phyloP scores from a whole-genome alignment of 2,888 invertebrate genomes.

The Coecobrya sp. region DNA sequence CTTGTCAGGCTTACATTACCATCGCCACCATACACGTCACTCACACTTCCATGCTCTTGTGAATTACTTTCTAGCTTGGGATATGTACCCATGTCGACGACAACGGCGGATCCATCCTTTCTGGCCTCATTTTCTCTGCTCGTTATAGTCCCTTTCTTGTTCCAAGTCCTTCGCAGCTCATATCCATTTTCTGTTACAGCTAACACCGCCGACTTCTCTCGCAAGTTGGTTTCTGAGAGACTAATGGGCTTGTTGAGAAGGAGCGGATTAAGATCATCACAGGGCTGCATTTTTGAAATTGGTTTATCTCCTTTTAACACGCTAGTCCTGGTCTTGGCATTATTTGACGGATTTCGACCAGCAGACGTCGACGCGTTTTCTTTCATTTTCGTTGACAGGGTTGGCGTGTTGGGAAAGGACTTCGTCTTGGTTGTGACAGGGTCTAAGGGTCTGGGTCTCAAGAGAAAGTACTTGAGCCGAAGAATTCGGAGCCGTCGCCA shows the following conservation, averaged over 20 bases:
- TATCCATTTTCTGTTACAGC: conserved; percentile 73
- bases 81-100: conserved; percentile 50
- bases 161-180: conserved; percentile 63
- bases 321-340: neutral
- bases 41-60: conserved; percentile 73
- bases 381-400: conserved; percentile 70
- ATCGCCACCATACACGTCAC: conserved; percentile 74
- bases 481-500: conserved; percentile 84
- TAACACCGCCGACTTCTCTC: conserved; percentile 74
- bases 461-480: conserved; percentile 85
- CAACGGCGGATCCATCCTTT: conserved; percentile 51
- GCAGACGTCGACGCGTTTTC: conserved; percentile 57
- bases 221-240: conserved; percentile 83
- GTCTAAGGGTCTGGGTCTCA: conserved; percentile 82
- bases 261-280: conserved; percentile 63
- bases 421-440: conserved; percentile 82
- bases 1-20: conserved; percentile 78
- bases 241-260: conserved; percentile 81
- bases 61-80: conserved; percentile 64
- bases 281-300: conserved; percentile 68
- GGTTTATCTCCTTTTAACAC: conserved; percentile 58
- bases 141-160: conserved; percentile 51
- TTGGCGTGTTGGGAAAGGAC: conserved; percentile 86
- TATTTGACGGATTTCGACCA: conserved; percentile 67
- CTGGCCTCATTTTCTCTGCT: conserved; percentile 58